Conservation (phyloP, 2,888 invertebrate species). For the Coronaproctus castanopsis region DNA sequence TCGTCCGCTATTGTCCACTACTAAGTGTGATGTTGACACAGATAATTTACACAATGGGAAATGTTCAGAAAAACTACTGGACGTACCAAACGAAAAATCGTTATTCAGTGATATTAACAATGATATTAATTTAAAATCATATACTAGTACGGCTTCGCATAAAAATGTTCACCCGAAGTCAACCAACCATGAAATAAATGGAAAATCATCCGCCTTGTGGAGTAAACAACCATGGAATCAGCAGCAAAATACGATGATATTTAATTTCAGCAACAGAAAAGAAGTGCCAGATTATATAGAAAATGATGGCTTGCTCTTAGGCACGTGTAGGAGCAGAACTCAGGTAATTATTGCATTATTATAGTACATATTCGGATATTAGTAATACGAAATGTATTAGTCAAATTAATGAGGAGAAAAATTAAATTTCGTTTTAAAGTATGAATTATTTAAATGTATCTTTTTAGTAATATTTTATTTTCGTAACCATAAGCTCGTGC, state of each 20-base stretch:
- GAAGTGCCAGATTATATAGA: constrained; percentile 81
- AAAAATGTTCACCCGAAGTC: constrained; percentile 20
- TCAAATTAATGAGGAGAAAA: no score
- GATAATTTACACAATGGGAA: background rate
- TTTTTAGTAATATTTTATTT: no score
- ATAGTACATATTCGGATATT: no score
- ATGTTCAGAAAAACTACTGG: no score
- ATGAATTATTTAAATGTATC: no score
- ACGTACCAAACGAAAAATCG: background rate
- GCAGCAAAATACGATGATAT: constrained; percentile 54
- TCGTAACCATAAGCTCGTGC: no score
- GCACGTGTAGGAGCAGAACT: constrained; percentile 5
- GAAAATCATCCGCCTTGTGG: constrained; percentile 26
- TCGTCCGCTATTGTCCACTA: constrained; percentile 29
- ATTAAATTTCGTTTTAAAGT: no score
- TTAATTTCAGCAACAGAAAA: constrained; percentile 67
- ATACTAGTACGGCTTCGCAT: background rate
- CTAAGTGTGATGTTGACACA: constrained; percentile 18
- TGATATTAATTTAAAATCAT: background rate
- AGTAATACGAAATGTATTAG: no score
- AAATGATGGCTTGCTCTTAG: constrained; percentile 42
- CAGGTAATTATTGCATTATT: no score
- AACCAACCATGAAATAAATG: constrained; percentile 42
- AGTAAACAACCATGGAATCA: constrained; percentile 32
- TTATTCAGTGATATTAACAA: background rate